These are phyloP conservation scores for Wiebesia pumilae DNA, from an alignment of 1,140 invertebrate species.

Conservation along the genomic window DNA sequence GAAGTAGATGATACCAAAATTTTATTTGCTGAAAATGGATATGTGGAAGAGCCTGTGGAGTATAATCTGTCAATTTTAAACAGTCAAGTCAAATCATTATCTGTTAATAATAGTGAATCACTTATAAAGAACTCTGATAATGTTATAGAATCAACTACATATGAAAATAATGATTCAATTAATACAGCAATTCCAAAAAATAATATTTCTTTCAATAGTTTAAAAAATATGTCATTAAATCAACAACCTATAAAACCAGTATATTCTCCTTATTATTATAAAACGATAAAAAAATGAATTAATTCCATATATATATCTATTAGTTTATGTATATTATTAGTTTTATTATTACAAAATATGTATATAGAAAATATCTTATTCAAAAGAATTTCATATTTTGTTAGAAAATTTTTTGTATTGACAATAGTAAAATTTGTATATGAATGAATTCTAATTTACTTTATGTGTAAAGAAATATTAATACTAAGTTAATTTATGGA, in stretches of 20 bases:
- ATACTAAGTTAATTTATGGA: too few species aligned
- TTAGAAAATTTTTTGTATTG: neutral
- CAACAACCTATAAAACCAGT: constrained; percentile 32
- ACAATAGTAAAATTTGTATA: neutral
- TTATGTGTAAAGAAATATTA: neutral
- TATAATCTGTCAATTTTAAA: constrained; percentile 33
- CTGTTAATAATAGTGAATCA: constrained; percentile 5
- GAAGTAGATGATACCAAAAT: constrained; percentile 47
- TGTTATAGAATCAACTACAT: neutral
- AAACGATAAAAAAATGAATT: constrained; percentile 1
- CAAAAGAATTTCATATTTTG: neutral
- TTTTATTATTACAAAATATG: neutral
- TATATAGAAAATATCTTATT: neutral
- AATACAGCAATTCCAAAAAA: neutral
- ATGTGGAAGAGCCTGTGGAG: constrained; percentile 27
- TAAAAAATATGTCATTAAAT: neutral
- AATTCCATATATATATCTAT: neutral
- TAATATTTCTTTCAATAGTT: neutral
- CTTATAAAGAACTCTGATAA: neutral
- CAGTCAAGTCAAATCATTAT: constrained; percentile 27
- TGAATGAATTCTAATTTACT: neutral
- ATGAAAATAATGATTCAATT: neutral
- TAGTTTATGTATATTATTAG: neutral
- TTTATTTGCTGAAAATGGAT: constrained; percentile 49
- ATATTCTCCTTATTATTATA: constrained; percentile 46